Percentiles rank a stretch among this genome's conserved stretches.
Evolutionary conservation across 2,888 invertebrate species (phyloP).

Genomic region (Lasioglossum vierecki): DNA sequence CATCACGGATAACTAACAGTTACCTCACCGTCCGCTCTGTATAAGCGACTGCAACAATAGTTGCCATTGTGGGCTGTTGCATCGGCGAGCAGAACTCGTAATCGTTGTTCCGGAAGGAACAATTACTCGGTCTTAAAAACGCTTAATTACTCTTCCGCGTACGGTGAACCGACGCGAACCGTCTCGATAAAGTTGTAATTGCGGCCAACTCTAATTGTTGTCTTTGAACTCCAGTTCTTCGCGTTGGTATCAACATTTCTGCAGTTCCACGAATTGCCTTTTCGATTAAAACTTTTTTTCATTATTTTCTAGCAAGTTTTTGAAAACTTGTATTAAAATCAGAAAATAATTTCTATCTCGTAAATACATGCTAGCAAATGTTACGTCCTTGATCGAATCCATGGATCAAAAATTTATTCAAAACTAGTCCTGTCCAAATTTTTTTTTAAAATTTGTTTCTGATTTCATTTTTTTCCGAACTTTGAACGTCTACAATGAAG

Average conservation of each 20-base stretch:
- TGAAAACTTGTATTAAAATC: too few relatives aligned
- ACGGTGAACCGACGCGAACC: slow-evolving; percentile 29
- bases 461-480: too few relatives aligned
- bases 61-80: slow-evolving; percentile 45
- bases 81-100: slow-evolving; percentile 40
- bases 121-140: slow-evolving; percentile 64
- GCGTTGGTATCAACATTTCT: background rate
- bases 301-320: too few relatives aligned
- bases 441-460: too few relatives aligned
- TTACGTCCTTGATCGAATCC: too few relatives aligned
- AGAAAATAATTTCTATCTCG: too few relatives aligned
- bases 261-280: background rate
- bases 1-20: slow-evolving; percentile 55
- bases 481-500: too few relatives aligned
- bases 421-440: too few relatives aligned
- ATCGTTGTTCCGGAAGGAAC: slow-evolving; percentile 68
- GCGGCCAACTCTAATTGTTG: slow-evolving; percentile 23
- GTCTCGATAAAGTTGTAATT: slow-evolving; percentile 43
- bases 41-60: slow-evolving; percentile 56
- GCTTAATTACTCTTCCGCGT: slow-evolving; percentile 69
- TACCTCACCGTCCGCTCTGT: slow-evolving; percentile 54
- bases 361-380: too few relatives aligned
- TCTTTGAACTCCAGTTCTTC: background rate
- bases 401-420: too few relatives aligned
- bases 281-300: too few relatives aligned